phyloP scores from a whole-genome alignment of 2,113 vertebrate genomes.

The Xiphorhynchus elegans region DNA sequence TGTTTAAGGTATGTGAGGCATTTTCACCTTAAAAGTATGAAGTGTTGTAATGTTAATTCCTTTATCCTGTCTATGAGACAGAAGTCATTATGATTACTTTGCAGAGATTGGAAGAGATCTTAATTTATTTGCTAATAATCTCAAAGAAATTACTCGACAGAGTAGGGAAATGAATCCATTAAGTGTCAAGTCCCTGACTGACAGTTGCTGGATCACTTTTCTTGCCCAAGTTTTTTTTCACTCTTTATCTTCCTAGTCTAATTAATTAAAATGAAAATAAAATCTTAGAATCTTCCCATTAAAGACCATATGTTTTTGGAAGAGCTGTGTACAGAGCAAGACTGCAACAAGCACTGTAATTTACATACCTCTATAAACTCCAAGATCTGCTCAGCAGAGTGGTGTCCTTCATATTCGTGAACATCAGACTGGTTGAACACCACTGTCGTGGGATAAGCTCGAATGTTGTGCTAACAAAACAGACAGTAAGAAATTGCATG shows the following conservation, averaged over 20 bases:
- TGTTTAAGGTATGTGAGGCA: not conserved
- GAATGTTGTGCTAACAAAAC: slow-evolving; percentile 88
- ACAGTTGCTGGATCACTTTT: not conserved
- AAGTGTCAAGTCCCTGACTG: not conserved
- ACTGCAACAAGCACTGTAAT: not conserved
- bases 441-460: slow-evolving; percentile 95
- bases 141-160: not conserved
- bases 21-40: not conserved
- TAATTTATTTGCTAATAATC: not conserved
- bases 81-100: not conserved
- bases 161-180: not conserved
- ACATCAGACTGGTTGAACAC: slow-evolving; percentile 93
- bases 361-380: slow-evolving; percentile 92
- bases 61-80: not conserved
- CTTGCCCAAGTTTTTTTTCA: not conserved
- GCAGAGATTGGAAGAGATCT: not conserved
- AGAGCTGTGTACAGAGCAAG: not conserved
- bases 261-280: not conserved
- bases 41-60: not conserved
- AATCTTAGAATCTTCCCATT: not conserved
- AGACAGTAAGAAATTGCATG: not conserved
- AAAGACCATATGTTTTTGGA: not conserved
- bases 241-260: not conserved
- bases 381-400: slow-evolving; percentile 92
- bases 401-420: slow-evolving; percentile 94